A percentile compares a stretch with the other conserved stretches of the same genome.
phyloP scores from a whole-genome alignment of 1,140 invertebrate species.

The Thaumetopoea pityocampa region DNA sequence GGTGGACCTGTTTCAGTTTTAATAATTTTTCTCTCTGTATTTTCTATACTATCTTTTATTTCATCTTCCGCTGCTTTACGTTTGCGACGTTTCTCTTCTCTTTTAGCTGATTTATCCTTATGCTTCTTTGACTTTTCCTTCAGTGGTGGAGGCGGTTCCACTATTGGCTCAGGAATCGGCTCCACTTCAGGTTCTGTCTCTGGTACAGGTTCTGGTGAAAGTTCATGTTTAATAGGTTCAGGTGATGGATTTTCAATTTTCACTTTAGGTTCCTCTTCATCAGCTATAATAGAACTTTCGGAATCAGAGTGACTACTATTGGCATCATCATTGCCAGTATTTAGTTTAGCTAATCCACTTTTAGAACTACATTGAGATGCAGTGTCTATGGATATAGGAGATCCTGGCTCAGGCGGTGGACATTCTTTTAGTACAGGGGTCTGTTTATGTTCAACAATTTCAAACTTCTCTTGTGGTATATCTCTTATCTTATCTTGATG shows the following conservation, averaged over 20 bases:
- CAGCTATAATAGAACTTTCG: conserved; percentile 55
- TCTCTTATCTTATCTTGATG: conserved; percentile 77
- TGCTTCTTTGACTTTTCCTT: conserved; percentile 75
- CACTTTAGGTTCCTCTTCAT: conserved; percentile 58
- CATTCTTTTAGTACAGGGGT: conserved; percentile 61
- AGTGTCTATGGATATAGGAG: conserved; percentile 71
- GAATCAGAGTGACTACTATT: conserved; percentile 68
- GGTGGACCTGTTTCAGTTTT: conserved; percentile 47
- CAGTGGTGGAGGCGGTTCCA: conserved; percentile 51
- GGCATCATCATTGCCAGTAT: conserved; percentile 44
- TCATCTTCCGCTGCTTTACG: conserved; percentile 74
- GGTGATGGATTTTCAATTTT: conserved; percentile 60
- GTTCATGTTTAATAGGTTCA: conserved; percentile 51
- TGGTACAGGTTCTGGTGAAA: conserved; percentile 52
- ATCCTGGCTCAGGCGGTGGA: conserved; percentile 52
- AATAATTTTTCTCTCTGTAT: conserved; percentile 36
- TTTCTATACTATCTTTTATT: conserved; percentile 44
- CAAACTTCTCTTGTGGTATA: conserved; percentile 57
- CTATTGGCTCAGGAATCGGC: conserved; percentile 41
- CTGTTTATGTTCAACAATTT: conserved; percentile 55
- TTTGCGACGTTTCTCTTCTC: conserved; percentile 78
- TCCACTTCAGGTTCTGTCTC: conserved; percentile 59
- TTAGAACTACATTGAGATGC: conserved; percentile 74
- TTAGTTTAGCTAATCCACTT: conserved; percentile 55
- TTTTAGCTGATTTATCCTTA: conserved; percentile 78